These are phyloP conservation scores for Phyto melanocephala DNA, from an alignment of 2,888 invertebrate genomes.

Conservation along the genomic window DNA sequence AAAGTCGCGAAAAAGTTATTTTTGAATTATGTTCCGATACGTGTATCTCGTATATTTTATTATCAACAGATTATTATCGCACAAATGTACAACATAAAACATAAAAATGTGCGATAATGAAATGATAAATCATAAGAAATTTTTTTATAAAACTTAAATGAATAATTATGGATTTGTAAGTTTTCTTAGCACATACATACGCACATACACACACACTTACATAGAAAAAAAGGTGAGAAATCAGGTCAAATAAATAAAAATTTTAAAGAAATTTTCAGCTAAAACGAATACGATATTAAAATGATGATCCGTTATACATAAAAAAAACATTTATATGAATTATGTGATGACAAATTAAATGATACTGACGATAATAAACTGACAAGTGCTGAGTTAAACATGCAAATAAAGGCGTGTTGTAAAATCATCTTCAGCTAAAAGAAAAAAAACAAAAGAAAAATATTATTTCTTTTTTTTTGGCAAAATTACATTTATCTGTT, in stretches of 20 bases:
- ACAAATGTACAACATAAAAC: conserved; percentile 50
- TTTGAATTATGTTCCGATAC: conserved; percentile 40
- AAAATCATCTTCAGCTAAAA: neutral
- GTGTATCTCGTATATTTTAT: conserved; percentile 29
- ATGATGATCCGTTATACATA: conserved; percentile 11
- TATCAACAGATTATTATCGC: conserved; percentile 53
- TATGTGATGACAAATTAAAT: conserved; percentile 56
- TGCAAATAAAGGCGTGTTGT: conserved; percentile 40
- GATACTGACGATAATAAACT: conserved; percentile 52
- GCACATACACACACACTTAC: too few relatives aligned
- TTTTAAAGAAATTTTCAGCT: neutral
- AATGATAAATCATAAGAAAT: conserved; percentile 54
- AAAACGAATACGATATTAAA: conserved; percentile 29
- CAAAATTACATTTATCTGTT: conserved; percentile 5
- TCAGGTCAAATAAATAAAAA: conserved; percentile 32
- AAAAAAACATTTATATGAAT: conserved; percentile 40
- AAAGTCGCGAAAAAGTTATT: conserved; percentile 30
- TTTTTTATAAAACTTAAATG: neutral
- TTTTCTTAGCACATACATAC: neutral
- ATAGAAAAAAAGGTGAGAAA: conserved; percentile 27
- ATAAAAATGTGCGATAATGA: conserved; percentile 46
- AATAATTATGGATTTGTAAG: neutral
- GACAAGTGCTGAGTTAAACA: conserved; percentile 52
- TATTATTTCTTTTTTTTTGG: neutral
- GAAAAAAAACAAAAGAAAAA: neutral